Conservation (phyloP, 2,113 vertebrate genomes). For the Rattus norvegicus region DNA sequence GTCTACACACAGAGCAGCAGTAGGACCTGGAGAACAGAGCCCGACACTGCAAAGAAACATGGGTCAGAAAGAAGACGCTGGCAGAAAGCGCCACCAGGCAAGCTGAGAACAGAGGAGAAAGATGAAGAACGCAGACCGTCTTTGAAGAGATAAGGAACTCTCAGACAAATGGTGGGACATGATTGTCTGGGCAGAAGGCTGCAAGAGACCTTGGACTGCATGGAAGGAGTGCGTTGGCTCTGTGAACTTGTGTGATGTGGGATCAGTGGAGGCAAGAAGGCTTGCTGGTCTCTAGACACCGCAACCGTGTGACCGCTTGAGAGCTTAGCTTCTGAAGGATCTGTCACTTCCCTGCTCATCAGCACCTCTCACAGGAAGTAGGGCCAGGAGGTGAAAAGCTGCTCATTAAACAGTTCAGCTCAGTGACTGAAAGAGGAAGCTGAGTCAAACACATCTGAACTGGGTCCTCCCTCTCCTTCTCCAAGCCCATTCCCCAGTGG, state of each 20-base stretch:
- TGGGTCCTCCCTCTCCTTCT: not conserved
- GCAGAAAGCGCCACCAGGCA: not conserved
- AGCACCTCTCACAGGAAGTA: constrained; percentile 27
- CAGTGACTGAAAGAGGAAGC: not conserved
- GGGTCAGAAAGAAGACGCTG: not conserved
- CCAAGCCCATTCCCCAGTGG: not conserved
- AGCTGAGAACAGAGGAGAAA: not conserved
- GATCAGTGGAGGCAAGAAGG: not conserved
- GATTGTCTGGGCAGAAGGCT: not conserved
- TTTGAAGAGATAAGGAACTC: not conserved
- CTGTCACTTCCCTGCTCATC: constrained; percentile 14
- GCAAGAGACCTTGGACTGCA: not conserved
- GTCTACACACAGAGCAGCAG: not conserved
- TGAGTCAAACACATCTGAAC: not conserved
- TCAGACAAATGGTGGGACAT: not conserved
- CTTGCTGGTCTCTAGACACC: not conserved
- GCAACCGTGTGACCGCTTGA: not conserved
- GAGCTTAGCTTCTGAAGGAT: not conserved
- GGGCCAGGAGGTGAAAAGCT: not conserved
- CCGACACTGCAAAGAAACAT: too few species aligned
- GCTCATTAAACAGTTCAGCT: not conserved
- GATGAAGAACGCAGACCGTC: not conserved
- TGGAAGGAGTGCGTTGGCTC: too few species aligned
- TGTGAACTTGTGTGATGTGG: not conserved
- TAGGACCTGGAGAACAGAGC: not conserved